Evolutionary conservation across 2,113 vertebrate genomes (phyloP), one percentile per base, ranked within the genome.

Genomic region (Crocuta crocuta): DNA sequence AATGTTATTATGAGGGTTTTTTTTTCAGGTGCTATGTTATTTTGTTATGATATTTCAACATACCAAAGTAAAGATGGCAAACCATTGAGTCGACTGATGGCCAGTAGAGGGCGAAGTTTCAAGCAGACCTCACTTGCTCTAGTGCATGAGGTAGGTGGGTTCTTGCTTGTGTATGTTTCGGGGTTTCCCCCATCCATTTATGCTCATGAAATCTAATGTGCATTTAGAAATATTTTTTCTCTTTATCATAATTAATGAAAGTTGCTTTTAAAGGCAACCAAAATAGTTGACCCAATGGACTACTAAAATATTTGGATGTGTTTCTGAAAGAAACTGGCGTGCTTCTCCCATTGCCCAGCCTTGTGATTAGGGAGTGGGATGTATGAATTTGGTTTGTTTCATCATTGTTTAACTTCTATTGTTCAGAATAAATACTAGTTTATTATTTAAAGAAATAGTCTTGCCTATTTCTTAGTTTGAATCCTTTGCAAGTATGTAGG

Each of bases 121-220:
- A 99, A 99, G 98, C 99, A 99, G 97, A 99, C 98, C 68, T 98
- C 99, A 88, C 98, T 99, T 0, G 98, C 99, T 10, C 99, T 99
- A 33, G 98, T 99, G 63, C 99, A 99, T 26, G 99, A 99, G 98
- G 99, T 99, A 98, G 97, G 98, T 86, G 9, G 10, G 2, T 15
- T 91, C n/a, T 89, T 66, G 7, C 74, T 73, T 83, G 9, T 55
- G 26, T 86, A 0, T 23, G 28, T 8, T 74, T 96, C 55, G 35
- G 21, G 28, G 12, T 76, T 55, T 92, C 9, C 10, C 10, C 79
- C 2, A 5, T 95, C 7, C 35, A 10, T 82, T 89, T 93, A 28
- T 80, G 21, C 4, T 78, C 53, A 48, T 81, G 55, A 92, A 48
- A 35, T 80, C 71, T 78, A 23, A 4, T 74, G 10, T 53, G 3